These are phyloP conservation scores for Desmophyllum pertusum DNA, from an alignment of 92 coral and sea anemone species.

Conservation along the genomic window DNA sequence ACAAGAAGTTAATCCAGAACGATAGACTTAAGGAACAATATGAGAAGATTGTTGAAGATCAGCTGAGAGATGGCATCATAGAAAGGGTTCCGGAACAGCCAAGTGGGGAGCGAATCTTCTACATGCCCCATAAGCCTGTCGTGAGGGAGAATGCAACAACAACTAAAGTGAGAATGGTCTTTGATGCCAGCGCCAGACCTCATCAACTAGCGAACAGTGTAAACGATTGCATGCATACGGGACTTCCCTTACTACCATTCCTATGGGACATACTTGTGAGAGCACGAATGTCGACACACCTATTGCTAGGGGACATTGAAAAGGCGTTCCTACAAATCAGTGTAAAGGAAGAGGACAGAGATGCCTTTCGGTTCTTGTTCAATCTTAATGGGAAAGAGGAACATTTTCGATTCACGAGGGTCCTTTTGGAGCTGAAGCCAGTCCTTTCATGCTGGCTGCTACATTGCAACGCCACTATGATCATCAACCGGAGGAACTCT, in stretches of 20 bases:
- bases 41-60: conserved; percentile 23
- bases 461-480: conserved; percentile 48
- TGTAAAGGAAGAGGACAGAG: conserved; percentile 24
- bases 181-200: conserved; percentile 49
- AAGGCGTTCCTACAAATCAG: conserved; percentile 53
- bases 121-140: conserved; percentile 43
- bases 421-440: conserved; percentile 67
- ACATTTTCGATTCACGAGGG: conserved; percentile 64
- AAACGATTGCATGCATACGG: conserved; percentile 56
- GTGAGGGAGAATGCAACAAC: conserved; percentile 45
- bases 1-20: conserved; percentile 36
- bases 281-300: conserved; percentile 57
- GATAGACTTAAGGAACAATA: conserved; percentile 26
- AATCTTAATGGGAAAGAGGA: conserved; percentile 47
- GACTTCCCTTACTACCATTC: conserved; percentile 37
- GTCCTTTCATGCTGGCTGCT: conserved; percentile 56
- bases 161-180: conserved; percentile 30
- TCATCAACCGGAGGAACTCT: conserved; percentile 27
- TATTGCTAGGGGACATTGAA: conserved; percentile 56
- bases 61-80: conserved; percentile 33
- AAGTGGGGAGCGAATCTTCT: conserved; percentile 32
- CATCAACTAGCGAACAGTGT: conserved; percentile 47
- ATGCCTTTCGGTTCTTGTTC: conserved; percentile 32
- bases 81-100: conserved; percentile 35
- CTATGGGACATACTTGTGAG: conserved; percentile 22